These are phyloP conservation scores for Yponomeuta evonymella DNA, from an alignment of 2,888 invertebrate species.

Conservation along the genomic window DNA sequence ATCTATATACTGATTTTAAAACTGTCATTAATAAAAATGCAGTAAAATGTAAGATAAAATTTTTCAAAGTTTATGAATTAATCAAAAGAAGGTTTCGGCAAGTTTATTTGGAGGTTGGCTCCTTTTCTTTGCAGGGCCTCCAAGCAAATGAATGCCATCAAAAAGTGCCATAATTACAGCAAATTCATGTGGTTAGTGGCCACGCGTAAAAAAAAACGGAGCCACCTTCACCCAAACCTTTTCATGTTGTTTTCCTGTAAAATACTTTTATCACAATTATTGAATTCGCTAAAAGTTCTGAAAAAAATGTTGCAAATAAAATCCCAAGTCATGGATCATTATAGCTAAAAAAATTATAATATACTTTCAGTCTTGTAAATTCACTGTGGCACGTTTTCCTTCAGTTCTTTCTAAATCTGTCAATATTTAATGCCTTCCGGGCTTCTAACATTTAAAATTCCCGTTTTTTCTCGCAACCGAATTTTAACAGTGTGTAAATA, in stretches of 20 bases:
- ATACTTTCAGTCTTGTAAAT: constrained; percentile 67
- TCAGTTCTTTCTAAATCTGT: constrained; percentile 30
- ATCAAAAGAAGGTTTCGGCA: no score
- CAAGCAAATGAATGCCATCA: no score
- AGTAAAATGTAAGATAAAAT: constrained; percentile 50
- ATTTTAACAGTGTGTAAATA: neutral
- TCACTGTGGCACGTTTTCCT: constrained; percentile 41
- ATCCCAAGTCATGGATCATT: constrained; percentile 57
- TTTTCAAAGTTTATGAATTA: constrained; percentile 27
- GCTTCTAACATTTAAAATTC: constrained; percentile 13
- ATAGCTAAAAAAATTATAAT: constrained; percentile 48
- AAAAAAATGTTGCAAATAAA: constrained; percentile 25
- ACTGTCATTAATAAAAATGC: constrained; percentile 53
- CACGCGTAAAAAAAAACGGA: no score
- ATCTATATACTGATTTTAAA: constrained; percentile 38
- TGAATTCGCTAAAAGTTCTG: constrained; percentile 51
- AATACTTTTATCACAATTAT: constrained; percentile 65
- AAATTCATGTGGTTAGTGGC: no score
- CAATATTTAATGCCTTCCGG: constrained; percentile 14
- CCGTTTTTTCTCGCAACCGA: neutral
- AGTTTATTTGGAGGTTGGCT: no score
- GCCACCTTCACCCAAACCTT: no score
- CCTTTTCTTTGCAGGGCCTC: no score
- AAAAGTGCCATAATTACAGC: no score
- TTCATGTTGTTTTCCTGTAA: constrained; percentile 29